These are phyloP conservation scores for Thalassophryne amazonica DNA, from an alignment of 2,797 vertebrate species.

Conservation along the genomic window DNA sequence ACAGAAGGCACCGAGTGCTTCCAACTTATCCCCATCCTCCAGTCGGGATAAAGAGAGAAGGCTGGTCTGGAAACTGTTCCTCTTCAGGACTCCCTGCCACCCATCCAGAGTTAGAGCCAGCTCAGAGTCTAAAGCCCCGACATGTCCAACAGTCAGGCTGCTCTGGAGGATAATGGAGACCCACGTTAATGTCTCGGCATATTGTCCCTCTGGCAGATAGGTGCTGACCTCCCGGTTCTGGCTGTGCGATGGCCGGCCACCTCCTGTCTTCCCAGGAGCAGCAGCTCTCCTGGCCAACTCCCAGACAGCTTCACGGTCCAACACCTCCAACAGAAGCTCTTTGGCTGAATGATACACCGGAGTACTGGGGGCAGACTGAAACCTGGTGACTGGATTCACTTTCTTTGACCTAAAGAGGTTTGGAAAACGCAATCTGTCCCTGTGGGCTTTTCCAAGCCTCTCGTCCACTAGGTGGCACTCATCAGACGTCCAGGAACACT, in stretches of 20 bases:
- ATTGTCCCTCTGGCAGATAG: constrained; percentile 46
- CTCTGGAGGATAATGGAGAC: constrained; percentile 62
- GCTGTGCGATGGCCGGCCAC: constrained; percentile 3
- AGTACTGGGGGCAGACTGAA: constrained; percentile 29
- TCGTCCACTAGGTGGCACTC: constrained; percentile 61
- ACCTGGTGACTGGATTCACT: constrained; percentile 31
- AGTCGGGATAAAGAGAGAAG: constrained; percentile 51
- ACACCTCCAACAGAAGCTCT: constrained; percentile 53
- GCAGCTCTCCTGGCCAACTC: constrained; percentile 51
- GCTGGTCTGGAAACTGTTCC: constrained; percentile 59
- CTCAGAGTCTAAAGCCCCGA: constrained; percentile 15
- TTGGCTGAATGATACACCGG: constrained; percentile 53
- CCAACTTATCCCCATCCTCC: constrained; percentile 58
- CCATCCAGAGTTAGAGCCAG: constrained; percentile 42
- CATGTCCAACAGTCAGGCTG: constrained; percentile 49
- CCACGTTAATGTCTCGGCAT: constrained; percentile 54
- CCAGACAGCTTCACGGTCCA: constrained; percentile 57
- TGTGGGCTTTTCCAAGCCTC: constrained; percentile 18
- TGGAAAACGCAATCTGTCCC: constrained; percentile 51
- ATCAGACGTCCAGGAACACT: constrained; percentile 64
- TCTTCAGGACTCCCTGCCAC: constrained; percentile 59
- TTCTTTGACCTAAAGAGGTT: constrained; percentile 66
- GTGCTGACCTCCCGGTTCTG: constrained; percentile 34
- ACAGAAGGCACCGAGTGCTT: constrained; percentile 59
- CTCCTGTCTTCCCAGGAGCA: constrained; percentile 8